Conservation (phyloP, 2,888 invertebrate genomes). For the Andrena fulva region DNA sequence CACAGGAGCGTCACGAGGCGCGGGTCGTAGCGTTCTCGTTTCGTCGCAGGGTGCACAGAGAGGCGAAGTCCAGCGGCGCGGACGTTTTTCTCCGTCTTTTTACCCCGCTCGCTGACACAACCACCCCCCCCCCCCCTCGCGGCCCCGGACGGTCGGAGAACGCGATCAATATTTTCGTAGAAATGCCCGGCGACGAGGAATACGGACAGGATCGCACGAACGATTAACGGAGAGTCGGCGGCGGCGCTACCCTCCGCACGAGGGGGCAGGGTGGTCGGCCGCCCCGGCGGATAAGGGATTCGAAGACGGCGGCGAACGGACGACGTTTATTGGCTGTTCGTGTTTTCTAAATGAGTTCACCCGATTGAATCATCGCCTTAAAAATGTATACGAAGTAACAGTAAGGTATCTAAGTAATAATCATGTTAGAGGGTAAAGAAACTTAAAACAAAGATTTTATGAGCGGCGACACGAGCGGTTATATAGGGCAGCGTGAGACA, state of each 20-base stretch:
- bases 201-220: slow-evolving; percentile 59
- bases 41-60: slow-evolving; percentile 11
- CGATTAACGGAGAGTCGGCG: slow-evolving; percentile 44
- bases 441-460: slow-evolving; percentile 83
- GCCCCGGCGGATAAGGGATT: slow-evolving; percentile 34
- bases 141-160: slow-evolving; percentile 7
- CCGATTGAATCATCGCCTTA: slow-evolving; percentile 85
- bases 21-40: background rate
- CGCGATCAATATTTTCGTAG: slow-evolving; percentile 52
- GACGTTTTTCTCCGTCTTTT: slow-evolving; percentile 29
- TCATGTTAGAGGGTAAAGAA: slow-evolving; percentile 82
- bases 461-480: slow-evolving; percentile 76
- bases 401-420: slow-evolving; percentile 85
- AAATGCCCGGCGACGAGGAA: slow-evolving; percentile 46
- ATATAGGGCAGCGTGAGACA: slow-evolving; percentile 51
- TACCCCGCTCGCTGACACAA: slow-evolving; percentile 33
- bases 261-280: slow-evolving; percentile 1
- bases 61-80: slow-evolving; percentile 11
- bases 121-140: slow-evolving; percentile 3
- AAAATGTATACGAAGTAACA: slow-evolving; percentile 85
- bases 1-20: background rate
- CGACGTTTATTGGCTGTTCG: slow-evolving; percentile 82
- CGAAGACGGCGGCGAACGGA: slow-evolving; percentile 64
- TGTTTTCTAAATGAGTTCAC: slow-evolving; percentile 83
- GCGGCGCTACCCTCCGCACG: background rate